phyloP scores from a whole-genome alignment of 2,888 invertebrate genomes.

The Neoascia interrupta region DNA sequence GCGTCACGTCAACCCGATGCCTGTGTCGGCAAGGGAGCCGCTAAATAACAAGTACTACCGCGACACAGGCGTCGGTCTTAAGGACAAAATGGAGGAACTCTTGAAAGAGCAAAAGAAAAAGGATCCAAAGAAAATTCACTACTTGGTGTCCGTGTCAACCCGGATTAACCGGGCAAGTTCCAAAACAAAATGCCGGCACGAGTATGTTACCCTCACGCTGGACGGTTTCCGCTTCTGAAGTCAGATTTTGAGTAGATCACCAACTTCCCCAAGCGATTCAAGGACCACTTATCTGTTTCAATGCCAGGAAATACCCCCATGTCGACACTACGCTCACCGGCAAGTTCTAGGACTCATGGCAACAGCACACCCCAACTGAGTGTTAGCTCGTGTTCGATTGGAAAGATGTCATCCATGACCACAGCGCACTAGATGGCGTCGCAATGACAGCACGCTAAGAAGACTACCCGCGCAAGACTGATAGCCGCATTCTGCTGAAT shows the following conservation, averaged over 20 bases:
- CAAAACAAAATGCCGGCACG: constrained; percentile 90
- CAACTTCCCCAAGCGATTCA: constrained; percentile 95
- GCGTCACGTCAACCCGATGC: constrained; percentile 97
- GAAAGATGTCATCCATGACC: constrained; percentile 86
- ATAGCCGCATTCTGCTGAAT: constrained; percentile 79
- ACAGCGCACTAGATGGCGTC: no score
- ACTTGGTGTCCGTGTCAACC: constrained; percentile 90
- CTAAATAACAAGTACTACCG: constrained; percentile 94
- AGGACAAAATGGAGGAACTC: constrained; percentile 92
- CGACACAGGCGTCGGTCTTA: constrained; percentile 87
- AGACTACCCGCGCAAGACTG: constrained; percentile 78
- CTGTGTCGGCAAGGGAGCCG: constrained; percentile 93
- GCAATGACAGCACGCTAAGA: constrained; percentile 80
- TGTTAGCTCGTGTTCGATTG: constrained; percentile 83
- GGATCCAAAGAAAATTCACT: constrained; percentile 93
- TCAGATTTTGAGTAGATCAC: constrained; percentile 87
- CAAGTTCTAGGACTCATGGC: constrained; percentile 71
- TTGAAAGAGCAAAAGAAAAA: constrained; percentile 93
- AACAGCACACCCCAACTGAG: constrained; percentile 73
- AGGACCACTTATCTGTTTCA: constrained; percentile 97
- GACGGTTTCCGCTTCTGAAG: constrained; percentile 96
- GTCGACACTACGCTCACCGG: constrained; percentile 84
- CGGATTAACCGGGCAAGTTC: constrained; percentile 95
- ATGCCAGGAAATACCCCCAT: constrained; percentile 86
- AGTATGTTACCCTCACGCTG: constrained; percentile 93